Base-by-base conservation (phyloP, 2,797 vertebrate species). In the Chiloscyllium punctatum region DNA sequence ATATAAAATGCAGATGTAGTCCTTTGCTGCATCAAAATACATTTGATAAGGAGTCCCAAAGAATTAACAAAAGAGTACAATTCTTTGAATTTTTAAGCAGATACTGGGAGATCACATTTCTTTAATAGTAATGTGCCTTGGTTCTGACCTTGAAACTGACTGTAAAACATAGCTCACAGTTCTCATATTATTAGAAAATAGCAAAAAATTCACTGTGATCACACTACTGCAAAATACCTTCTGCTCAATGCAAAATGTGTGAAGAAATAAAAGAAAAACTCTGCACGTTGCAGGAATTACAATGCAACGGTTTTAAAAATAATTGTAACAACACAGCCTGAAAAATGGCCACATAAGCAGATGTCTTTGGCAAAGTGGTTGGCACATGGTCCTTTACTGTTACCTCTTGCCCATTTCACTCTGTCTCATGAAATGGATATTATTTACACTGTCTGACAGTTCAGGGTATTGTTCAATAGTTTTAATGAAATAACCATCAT, bases 321-420 rank as follows among this genome's bases (percentile, higher is more conserved):
- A 96, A 96, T 96, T 97, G 98, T 98, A 98, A 98, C 97, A 98
- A 98, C 98, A 98, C 98, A 98, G 98, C 98, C 97, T 97, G 97
- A 97, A 98, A 98, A 96, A 98, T 98, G 98, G 98, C 98, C 98
- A 98, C 98, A 98, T 98, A 98, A 97, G 98, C 98, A 98, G 98
- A 98, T 98, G 99, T 99, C 99, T 99, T 99, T 99, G 99, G 99
- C 99, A 99, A 95, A 99, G 98, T 98, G 98, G 98, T 99, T 98
- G 98, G 97, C 96, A 96, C 96, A 96, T 77, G 1, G 96, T 97
- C 96, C 98, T 97, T 97, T 97, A 97, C 98, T 99, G 99, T 99
- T 99, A 99, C 99, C 99, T 99, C 97, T 99, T 98, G 98, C 99
- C 99, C 99, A 99, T 99, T 97, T 99, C 99, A n/a, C 98, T 99